Evolutionary conservation across 1,140 invertebrate genomes (phyloP), one percentile per base, ranked within the genome.

Genomic region (Temnothorax nylanderi): DNA sequence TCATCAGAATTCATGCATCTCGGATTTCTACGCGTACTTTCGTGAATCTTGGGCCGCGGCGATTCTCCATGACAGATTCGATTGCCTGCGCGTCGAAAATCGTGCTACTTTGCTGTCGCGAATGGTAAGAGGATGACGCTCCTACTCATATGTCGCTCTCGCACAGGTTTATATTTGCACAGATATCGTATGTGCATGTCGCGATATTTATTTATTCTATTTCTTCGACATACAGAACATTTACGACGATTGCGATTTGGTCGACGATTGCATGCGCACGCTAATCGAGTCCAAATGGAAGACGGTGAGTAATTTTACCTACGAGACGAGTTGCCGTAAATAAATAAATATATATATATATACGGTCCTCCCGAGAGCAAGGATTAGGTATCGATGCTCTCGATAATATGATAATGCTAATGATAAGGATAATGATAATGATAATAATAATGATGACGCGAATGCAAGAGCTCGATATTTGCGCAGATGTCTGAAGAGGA

Each of bases 11-110:
- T 90, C 85, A 0, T 85, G 95, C 65, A 96, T 97, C 4, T 89
- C 92, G 0, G 96, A 97, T 91, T 94, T 97, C 10, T 97, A 95
- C 88, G 94, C 95, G 1, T 97, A 96, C 91, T 97, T 97, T 93
- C 93, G 93, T 8, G 95, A 97, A 82, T 96, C 96, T 2, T 97
- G 97, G 96, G 95, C 96, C 41, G 95, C 94, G 56, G 96, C 96
- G 0, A 85, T 97, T 21, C 97, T 96, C 89, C 95, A 96, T 78
- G 96, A 97, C 86, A 93, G 95, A 56, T 97, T 97, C 91, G 91
- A 94, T 8, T 88, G 94, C 18, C 89, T 97, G 5, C 64, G 95
- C 34, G 81, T 89, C 2, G 91, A 93, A 87, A 92, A 94, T 77
- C 72, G 88, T 8, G 80, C 78, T 0, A 77, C 34, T 7, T 69